Base-by-base conservation (phyloP, 2,113 vertebrate species). In the Motacilla alba region DNA sequence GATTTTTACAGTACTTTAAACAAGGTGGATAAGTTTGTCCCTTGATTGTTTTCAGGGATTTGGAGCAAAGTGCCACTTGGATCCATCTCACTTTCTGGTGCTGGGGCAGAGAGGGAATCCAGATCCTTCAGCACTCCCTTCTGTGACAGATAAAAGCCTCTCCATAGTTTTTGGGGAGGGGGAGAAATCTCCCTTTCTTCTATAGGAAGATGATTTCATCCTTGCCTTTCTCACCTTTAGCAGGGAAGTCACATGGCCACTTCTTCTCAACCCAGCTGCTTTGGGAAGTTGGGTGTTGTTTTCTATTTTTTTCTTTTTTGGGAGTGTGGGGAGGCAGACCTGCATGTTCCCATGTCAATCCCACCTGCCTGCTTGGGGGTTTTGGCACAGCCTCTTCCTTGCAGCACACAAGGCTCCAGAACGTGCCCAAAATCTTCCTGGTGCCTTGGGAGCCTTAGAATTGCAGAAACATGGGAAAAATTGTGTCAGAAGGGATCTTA, bases 301-400 rank as follows among this genome's bases (percentile, higher is more conserved):
- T 35, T 12, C 9, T 53, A 33, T 11, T 41, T 9, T 4, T 3
- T 27, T 1, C 4, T 6, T n/a, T 37, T 76, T 43, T 41, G 21
- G 27, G 37, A 33, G 5, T 23, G 7, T 3, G 7, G 8, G 5
- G 0, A 1, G 30, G 59, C n/a, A 76, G 26, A 46, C 14, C 3
- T 76, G 17, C 0, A 0, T 60, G 15, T 50, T 56, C 55, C 10
- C 0, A 0, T 21, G 26, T 35, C 58, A 41, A 0, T 75, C 62
- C 5, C 47, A 17, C 26, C 26, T 43, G 53, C 22, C 67, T 74
- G 23, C 13, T 4, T 15, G 13, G 13, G 16, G 24, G 4, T 46
- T 80, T 5, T 2, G 22, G 37, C n/a, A 58, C 31, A 55, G 50
- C 49, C 31, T 64, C 18, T 75, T 60, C 26, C 21, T 76, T 76